phyloP scores from a whole-genome alignment of 2,797 vertebrate species.

The Dryobates pubescens region DNA sequence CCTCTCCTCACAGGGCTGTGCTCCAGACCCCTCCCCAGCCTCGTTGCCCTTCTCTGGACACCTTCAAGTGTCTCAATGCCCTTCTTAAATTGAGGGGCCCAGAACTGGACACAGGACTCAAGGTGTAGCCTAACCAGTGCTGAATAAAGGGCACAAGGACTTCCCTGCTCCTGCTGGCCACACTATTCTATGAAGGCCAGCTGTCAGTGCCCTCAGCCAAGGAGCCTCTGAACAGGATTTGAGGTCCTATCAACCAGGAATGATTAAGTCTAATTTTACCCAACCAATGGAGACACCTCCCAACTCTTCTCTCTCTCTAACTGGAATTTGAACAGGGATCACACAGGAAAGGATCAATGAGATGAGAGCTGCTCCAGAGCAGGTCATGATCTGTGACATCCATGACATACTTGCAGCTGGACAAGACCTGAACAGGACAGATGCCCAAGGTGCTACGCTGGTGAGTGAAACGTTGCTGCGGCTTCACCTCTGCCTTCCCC shows the following conservation, averaged over 20 bases:
- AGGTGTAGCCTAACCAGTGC: too few species aligned
- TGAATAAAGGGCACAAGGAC: too few species aligned
- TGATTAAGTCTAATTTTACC: neutral
- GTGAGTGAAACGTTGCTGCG: conserved; percentile 74
- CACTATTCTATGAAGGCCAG: neutral
- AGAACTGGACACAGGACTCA: too few species aligned
- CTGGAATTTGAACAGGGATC: conserved; percentile 84
- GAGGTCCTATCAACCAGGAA: neutral
- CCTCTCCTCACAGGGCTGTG: too few species aligned
- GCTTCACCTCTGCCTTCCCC: neutral
- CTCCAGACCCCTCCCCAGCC: too few species aligned
- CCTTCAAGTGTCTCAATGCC: too few species aligned
- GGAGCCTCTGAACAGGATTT: neutral
- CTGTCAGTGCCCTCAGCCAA: neutral
- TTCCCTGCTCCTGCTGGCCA: too few species aligned
- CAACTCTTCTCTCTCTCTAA: neutral
- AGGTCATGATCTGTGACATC: conserved; percentile 91
- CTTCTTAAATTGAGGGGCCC: too few species aligned
- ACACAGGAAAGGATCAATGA: conserved; percentile 98
- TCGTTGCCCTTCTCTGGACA: too few species aligned
- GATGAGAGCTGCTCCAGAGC: conserved; percentile 90
- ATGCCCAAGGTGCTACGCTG: conserved; percentile 93
- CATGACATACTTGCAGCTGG: conserved; percentile 86
- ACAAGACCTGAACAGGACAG: conserved; percentile 89
- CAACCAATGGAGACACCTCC: neutral